A percentile compares a stretch with the other conserved stretches of the same genome.
These are phyloP conservation scores for Epinotia nisella DNA, from an alignment of 2,888 invertebrate species.

Conservation along the genomic window DNA sequence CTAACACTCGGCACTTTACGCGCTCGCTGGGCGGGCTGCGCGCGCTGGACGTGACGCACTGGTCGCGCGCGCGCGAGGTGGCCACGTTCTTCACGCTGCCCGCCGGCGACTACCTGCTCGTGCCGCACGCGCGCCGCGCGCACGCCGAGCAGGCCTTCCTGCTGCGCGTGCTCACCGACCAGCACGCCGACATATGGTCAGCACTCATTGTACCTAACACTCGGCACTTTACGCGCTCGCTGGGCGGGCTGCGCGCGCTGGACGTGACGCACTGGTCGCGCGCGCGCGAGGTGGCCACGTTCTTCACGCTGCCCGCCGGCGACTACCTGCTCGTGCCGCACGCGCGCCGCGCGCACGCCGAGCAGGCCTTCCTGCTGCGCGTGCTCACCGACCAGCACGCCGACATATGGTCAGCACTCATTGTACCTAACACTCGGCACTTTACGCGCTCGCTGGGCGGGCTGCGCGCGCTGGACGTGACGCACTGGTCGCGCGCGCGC, in stretches of 20 bases:
- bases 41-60: conserved; percentile 87
- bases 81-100: conserved; percentile 90
- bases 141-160: conserved; percentile 89
- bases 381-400: conserved; percentile 89
- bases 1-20: too few relatives aligned
- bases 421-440: too few relatives aligned
- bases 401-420: conserved; percentile 88
- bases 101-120: conserved; percentile 89
- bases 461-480: conserved; percentile 85
- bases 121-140: conserved; percentile 88
- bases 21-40: conserved; percentile 62
- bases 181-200: conserved; percentile 89
- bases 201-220: too few relatives aligned
- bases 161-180: conserved; percentile 88
- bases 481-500: conserved; percentile 86
- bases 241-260: conserved; percentile 74
- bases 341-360: conserved; percentile 87
- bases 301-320: conserved; percentile 90
- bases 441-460: too few relatives aligned
- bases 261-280: conserved; percentile 87
- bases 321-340: conserved; percentile 90
- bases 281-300: conserved; percentile 88
- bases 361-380: conserved; percentile 88
- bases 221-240: too few relatives aligned
- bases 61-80: conserved; percentile 87